phyloP scores from a whole-genome alignment of 2,888 invertebrate species.

The Tetragonula carbonaria region DNA sequence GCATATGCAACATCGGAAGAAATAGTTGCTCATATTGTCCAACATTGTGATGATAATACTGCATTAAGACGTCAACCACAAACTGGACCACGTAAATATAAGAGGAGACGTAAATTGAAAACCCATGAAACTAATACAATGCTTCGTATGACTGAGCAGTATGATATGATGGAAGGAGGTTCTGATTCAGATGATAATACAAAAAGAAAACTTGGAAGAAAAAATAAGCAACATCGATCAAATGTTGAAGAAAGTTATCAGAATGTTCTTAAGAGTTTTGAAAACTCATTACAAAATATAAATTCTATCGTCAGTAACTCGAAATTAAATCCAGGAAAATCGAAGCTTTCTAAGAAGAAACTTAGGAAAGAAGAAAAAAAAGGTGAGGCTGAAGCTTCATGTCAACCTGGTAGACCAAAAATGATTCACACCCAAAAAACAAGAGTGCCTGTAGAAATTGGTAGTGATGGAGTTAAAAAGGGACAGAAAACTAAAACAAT shows the following conservation, averaged over 20 bases:
- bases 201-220: constrained; percentile 80
- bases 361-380: constrained; percentile 81
- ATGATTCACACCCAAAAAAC: constrained; percentile 92
- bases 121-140: constrained; percentile 84
- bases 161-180: constrained; percentile 74
- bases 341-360: constrained; percentile 79
- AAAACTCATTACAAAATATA: constrained; percentile 81
- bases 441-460: constrained; percentile 85
- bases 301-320: constrained; percentile 84
- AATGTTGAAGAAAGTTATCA: constrained; percentile 81
- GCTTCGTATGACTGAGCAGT: constrained; percentile 75
- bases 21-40: constrained; percentile 92
- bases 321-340: constrained; percentile 79
- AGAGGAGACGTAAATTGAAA: constrained; percentile 91
- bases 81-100: constrained; percentile 92
- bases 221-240: constrained; percentile 77
- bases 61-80: constrained; percentile 92
- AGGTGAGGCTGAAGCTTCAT: constrained; percentile 72
- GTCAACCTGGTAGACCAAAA: constrained; percentile 87
- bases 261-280: constrained; percentile 81
- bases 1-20: constrained; percentile 90
- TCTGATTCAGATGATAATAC: constrained; percentile 83
- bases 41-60: constrained; percentile 94
- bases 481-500: constrained; percentile 86
- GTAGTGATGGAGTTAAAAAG: constrained; percentile 85